Conservation (phyloP, 2,113 vertebrate species). For the Lutjanus erythropterus region DNA sequence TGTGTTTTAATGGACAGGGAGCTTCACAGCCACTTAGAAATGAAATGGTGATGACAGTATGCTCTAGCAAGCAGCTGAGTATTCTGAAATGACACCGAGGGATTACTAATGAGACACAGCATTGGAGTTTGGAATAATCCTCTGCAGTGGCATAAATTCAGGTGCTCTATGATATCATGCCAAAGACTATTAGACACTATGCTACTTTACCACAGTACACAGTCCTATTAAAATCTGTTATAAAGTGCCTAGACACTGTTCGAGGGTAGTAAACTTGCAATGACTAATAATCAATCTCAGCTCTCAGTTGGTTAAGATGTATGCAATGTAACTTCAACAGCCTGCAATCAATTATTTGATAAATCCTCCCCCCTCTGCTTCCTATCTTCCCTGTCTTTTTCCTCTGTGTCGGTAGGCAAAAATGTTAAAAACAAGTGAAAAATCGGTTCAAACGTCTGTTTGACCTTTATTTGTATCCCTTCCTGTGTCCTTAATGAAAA, state of each 20-base stretch:
- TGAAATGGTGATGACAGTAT: conserved; percentile 56
- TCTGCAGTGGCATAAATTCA: conserved; percentile 33
- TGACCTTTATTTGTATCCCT: background rate
- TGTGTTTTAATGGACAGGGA: conserved; percentile 53
- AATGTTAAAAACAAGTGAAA: background rate
- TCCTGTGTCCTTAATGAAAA: background rate
- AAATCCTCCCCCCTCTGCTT: background rate
- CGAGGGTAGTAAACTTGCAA: background rate
- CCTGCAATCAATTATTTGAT: conserved; percentile 3
- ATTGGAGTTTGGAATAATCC: conserved; percentile 38
- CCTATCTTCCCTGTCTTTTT: background rate
- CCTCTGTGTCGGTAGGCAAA: background rate
- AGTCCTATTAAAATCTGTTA: background rate
- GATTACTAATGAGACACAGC: conserved; percentile 61
- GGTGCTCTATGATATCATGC: conserved; percentile 1
- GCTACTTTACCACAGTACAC: background rate
- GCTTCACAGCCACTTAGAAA: conserved; percentile 52
- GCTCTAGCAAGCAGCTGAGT: conserved; percentile 45
- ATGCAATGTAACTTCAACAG: background rate
- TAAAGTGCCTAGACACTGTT: background rate
- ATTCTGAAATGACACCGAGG: conserved; percentile 49
- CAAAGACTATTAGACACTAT: background rate
- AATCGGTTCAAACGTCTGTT: background rate
- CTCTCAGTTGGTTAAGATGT: background rate
- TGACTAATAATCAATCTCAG: conserved; percentile 1